Evolutionary conservation across 2,113 vertebrate species (phyloP).

Genomic region (Paracanthobrama guichenoti): DNA sequence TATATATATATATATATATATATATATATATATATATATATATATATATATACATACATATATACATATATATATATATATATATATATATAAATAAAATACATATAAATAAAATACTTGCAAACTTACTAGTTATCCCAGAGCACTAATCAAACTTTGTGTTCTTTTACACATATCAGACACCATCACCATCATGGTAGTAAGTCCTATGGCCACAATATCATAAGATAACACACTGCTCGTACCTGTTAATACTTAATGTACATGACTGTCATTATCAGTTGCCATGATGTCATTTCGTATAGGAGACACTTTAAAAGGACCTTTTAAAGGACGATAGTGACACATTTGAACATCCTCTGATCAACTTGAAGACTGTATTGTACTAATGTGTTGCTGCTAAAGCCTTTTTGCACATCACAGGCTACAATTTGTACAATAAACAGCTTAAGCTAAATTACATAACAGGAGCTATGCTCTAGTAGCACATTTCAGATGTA

Average conservation of each 20-base stretch:
- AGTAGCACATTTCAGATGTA: conserved; percentile 15
- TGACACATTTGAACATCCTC: conserved; percentile 30
- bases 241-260: conserved; percentile 8
- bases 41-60: too few relatives aligned
- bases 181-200: not conserved
- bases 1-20: too few relatives aligned
- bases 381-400: conserved; percentile 27
- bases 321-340: conserved; percentile 11
- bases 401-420: conserved; percentile 42
- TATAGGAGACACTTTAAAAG: conserved; percentile 19
- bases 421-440: conserved; percentile 47
- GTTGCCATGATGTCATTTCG: not conserved
- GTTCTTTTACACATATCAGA: conserved; percentile 7
- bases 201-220: not conserved
- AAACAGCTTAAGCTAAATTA: conserved; percentile 43
- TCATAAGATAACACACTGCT: not conserved
- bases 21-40: too few relatives aligned
- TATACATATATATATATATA: too few relatives aligned
- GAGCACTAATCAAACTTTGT: not conserved
- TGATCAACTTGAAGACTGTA: conserved; percentile 21
- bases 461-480: conserved; percentile 22
- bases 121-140: not conserved
- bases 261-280: not conserved
- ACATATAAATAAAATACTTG: not conserved
- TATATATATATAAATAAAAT: too few relatives aligned